phyloP scores from a whole-genome alignment of 1,140 invertebrate species.

The Halictus rubicundus region DNA sequence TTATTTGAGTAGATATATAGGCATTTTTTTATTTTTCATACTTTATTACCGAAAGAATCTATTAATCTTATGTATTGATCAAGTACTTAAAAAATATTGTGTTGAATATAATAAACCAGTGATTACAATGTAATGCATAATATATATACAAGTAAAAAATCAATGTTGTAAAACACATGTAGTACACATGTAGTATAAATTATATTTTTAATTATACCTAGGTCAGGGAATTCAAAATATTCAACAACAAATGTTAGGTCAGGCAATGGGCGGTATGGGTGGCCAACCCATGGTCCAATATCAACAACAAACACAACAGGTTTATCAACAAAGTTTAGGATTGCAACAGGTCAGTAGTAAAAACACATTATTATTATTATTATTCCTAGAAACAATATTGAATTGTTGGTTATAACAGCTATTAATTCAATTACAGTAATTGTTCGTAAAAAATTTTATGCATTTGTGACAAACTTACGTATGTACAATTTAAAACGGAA shows the following conservation, averaged over 20 bases:
- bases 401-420: neutral
- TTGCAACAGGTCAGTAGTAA: constrained; percentile 77
- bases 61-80: neutral
- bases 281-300: constrained; percentile 83
- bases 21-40: neutral
- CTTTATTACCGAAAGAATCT: neutral
- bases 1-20: neutral
- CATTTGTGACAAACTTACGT: no score
- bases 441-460: no score
- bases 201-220: constrained; percentile 50
- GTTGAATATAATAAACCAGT: neutral
- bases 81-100: neutral
- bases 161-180: neutral
- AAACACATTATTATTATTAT: neutral
- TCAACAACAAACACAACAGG: constrained; percentile 82
- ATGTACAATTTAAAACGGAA: no score
- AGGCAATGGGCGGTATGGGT: constrained; percentile 81
- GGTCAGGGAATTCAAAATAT: constrained; percentile 81
- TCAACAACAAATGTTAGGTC: constrained; percentile 82
- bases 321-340: constrained; percentile 82
- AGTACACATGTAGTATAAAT: neutral
- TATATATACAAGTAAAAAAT: neutral
- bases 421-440: no score
- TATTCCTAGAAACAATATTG: neutral
- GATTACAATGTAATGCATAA: constrained; percentile 29